These are phyloP conservation scores for Ophion slaviceki DNA, from an alignment of 2,888 invertebrate genomes.

Conservation along the genomic window DNA sequence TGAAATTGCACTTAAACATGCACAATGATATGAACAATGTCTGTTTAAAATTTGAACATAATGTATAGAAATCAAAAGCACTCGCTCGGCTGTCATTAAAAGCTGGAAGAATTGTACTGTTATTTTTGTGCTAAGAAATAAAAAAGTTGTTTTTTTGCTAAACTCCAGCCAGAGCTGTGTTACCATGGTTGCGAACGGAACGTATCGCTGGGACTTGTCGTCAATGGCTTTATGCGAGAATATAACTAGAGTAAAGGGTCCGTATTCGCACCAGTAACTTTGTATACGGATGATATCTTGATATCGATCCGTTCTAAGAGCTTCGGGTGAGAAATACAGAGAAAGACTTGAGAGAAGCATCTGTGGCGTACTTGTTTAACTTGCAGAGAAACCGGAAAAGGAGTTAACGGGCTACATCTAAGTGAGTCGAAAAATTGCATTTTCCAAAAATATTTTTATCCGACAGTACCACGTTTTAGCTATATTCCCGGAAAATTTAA, in stretches of 20 bases:
- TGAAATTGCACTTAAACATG: too few species aligned
- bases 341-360: slow-evolving; percentile 44
- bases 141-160: background rate
- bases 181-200: background rate
- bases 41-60: too few species aligned
- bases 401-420: background rate
- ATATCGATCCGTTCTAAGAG: slow-evolving; percentile 56
- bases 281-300: slow-evolving; percentile 28
- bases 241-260: background rate
- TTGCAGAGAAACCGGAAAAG: slow-evolving; percentile 32
- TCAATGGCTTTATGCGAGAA: background rate
- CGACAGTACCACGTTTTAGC: too few species aligned
- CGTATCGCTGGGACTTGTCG: background rate
- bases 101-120: background rate
- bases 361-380: slow-evolving; percentile 32
- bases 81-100: background rate
- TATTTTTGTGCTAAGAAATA: background rate
- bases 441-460: too few species aligned
- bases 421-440: too few species aligned
- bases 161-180: background rate
- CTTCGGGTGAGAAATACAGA: background rate
- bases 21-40: too few species aligned
- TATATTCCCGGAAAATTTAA: too few species aligned
- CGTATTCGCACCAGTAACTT: background rate
- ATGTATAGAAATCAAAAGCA: too few species aligned